Base-by-base conservation (phyloP, 2,113 vertebrate genomes). In the Ameiurus melas region DNA sequence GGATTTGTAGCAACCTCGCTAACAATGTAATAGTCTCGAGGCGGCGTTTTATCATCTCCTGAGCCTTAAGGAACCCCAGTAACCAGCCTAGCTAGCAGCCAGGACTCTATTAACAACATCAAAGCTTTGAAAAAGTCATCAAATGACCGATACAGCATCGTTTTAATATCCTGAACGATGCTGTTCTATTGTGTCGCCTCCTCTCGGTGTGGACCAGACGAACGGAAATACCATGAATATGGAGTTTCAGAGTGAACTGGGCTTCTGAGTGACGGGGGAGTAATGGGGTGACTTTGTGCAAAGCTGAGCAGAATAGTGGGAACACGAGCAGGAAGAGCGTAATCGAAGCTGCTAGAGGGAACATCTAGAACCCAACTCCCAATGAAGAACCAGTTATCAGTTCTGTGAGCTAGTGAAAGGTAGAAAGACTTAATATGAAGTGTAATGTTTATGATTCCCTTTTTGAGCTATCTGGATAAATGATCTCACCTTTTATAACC, bases 1-100 rank as follows among this genome's bases (percentile, higher is more conserved):
- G 73, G 83, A 92, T 91, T 91, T 93, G 89, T 90, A 92, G 89
- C 90, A 91, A 86, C 88, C 85, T 91, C 91, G 90, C 89, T 93
- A 93, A 89, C 85, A 87, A 68, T 88, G 90, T 93, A 94, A 94
- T 94, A 90, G 89, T 90, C 92, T 85, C 9, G 55, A 75, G 79
- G 19, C 47, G 70, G 66, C 88, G 93, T 92, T 94, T 94, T 51
- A 89, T 93, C 86, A 85, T 80, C 73, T 10, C 43, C 92, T 83
- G 90, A 85, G 88, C 87, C 81, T 82, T 84, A 86, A 90, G 90
- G 89, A 90, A 89, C 89, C 64, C 64, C 91, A 93, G 94, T 91
- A 91, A 92, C 91, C 93, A 66, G 22, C 83, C 80, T 82, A 62
- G 85, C 47, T 53, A 80, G 81, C 83, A 64, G 19, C 5, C 85